These are phyloP conservation scores for Coregonus suidteri DNA, from an alignment of 2,797 vertebrate genomes.

Conservation along the genomic window DNA sequence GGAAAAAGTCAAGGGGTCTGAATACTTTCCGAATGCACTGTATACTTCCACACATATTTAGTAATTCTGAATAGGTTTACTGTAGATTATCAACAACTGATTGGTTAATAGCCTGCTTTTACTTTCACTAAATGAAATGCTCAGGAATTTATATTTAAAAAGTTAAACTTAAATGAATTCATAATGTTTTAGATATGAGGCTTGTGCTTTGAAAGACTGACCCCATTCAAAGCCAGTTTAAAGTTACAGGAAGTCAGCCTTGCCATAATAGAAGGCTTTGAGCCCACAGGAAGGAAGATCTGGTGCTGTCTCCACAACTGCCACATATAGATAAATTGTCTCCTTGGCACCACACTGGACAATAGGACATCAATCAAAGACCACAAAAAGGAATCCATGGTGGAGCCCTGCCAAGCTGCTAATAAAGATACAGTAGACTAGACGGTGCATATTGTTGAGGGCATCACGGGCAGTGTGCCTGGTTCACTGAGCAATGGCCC, in stretches of 20 bases:
- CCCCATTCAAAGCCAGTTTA: background rate
- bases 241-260: background rate
- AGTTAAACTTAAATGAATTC: background rate
- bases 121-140: background rate
- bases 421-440: too few species aligned
- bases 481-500: background rate
- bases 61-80: background rate
- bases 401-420: too few species aligned
- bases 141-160: background rate
- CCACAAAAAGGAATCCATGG: too few species aligned
- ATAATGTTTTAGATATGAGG: background rate
- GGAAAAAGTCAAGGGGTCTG: too few species aligned
- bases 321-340: slow-evolving; percentile 16
- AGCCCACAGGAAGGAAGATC: background rate
- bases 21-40: too few species aligned
- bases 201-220: background rate
- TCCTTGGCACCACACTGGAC: background rate
- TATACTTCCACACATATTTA: background rate
- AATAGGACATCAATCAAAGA: background rate
- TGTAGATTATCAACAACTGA: background rate
- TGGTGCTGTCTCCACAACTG: slow-evolving; percentile 8
- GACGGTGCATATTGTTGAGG: slow-evolving; percentile 14
- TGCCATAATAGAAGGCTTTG: background rate
- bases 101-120: background rate
- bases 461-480: background rate